These are phyloP conservation scores for Leptopterna dolabrata DNA, from an alignment of 2,888 invertebrate genomes.

Conservation along the genomic window DNA sequence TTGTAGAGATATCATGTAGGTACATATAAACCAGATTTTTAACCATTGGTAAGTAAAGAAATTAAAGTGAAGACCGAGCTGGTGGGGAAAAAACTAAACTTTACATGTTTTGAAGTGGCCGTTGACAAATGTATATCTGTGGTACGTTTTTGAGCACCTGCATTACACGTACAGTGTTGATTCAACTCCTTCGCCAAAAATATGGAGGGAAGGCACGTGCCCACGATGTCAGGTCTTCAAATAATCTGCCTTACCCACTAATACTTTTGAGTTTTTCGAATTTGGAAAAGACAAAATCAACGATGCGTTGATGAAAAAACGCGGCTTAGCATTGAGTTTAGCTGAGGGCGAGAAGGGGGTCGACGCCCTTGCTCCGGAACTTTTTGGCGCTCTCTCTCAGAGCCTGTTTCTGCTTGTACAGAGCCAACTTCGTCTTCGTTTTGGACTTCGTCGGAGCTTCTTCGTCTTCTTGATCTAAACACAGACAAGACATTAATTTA, in stretches of 20 bases:
- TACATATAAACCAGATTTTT: background rate
- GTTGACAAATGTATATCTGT: too few relatives aligned
- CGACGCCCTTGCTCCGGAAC: conserved; percentile 71
- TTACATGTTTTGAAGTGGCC: too few relatives aligned
- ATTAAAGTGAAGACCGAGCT: background rate
- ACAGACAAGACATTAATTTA: too few relatives aligned
- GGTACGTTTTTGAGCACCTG: too few relatives aligned
- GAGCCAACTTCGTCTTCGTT: conserved; percentile 62
- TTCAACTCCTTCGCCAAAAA: too few relatives aligned
- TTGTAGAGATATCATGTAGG: background rate
- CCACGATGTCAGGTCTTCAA: background rate
- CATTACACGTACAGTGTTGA: too few relatives aligned
- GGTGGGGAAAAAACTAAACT: too few relatives aligned
- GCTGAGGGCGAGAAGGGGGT: conserved; percentile 77
- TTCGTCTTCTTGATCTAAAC: conserved; percentile 51
- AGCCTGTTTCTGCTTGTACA: conserved; percentile 60
- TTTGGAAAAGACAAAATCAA: background rate
- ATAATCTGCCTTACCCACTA: background rate
- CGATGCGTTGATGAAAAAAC: background rate
- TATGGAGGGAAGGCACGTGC: too few relatives aligned
- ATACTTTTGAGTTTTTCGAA: background rate
- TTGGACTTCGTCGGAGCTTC: conserved; percentile 60
- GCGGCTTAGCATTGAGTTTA: conserved; percentile 66
- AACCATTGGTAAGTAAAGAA: background rate
- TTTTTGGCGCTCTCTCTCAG: conserved; percentile 62